Conservation (phyloP, 1,140 invertebrate genomes). For the Ceratosolen solmsi region DNA sequence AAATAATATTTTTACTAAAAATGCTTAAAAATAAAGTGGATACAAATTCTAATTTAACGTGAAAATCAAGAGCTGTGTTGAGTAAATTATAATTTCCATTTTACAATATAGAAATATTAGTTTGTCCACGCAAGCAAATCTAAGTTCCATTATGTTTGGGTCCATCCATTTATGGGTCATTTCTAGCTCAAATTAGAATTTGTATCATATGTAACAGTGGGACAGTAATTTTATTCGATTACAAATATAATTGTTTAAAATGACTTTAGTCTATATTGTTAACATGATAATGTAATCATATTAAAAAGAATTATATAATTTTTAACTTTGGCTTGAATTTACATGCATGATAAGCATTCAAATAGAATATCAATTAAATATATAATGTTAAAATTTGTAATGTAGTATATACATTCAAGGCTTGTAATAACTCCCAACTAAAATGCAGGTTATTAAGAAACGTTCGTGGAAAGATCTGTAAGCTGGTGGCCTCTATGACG, state of each 20-base stretch:
- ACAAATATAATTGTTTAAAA: conserved; percentile 32
- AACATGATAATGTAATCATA: conserved; percentile 36
- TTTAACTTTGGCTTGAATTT: conserved; percentile 45
- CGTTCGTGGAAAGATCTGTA: conserved; percentile 76
- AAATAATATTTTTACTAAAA: conserved; percentile 34
- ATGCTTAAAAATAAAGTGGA: conserved; percentile 8
- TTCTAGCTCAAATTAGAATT: conserved; percentile 20
- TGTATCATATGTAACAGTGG: conserved; percentile 27
- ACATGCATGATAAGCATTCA: conserved; percentile 48
- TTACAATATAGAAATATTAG: not conserved
- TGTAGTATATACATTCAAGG: conserved; percentile 52
- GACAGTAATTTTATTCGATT: conserved; percentile 35
- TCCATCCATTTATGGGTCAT: no score
- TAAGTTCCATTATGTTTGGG: not conserved
- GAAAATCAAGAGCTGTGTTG: not conserved
- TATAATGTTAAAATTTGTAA: conserved; percentile 40
- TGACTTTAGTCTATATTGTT: conserved; percentile 21
- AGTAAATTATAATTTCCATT: not conserved
- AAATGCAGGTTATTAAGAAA: conserved; percentile 75
- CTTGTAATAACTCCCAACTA: conserved; percentile 69
- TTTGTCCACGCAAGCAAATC: not conserved
- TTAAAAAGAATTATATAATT: conserved; percentile 31
- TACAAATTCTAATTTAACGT: conserved; percentile 26
- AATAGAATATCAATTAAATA: conserved; percentile 32
- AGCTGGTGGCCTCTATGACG: conserved; percentile 77